Evolutionary conservation across 2,113 vertebrate genomes (phyloP).

Genomic region (Bagarius yarrelli): DNA sequence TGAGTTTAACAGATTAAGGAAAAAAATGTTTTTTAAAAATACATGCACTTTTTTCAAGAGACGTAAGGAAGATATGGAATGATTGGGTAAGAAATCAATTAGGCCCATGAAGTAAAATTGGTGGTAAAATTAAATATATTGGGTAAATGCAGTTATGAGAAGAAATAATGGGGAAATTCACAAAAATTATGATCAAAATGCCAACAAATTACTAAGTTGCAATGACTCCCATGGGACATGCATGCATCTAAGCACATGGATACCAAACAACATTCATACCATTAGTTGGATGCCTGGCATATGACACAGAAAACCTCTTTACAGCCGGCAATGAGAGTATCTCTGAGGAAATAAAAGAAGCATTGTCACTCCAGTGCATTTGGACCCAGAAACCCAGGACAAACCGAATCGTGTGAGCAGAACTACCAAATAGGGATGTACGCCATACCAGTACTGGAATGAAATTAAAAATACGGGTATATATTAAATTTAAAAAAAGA

Average conservation of each 20-base stretch:
- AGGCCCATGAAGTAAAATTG: constrained; percentile 2
- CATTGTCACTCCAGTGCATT: constrained; percentile 67
- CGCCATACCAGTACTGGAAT: too few species aligned
- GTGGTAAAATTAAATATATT: constrained; percentile 7
- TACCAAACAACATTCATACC: constrained; percentile 90
- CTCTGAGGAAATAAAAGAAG: constrained; percentile 98
- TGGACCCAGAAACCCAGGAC: background rate
- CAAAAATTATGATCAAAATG: constrained; percentile 12
- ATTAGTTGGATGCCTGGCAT: constrained; percentile 99
- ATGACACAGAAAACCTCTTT: constrained; percentile 99
- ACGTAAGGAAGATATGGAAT: background rate
- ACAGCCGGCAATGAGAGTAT: constrained; percentile 98
- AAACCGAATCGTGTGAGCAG: background rate
- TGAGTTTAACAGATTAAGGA: constrained; percentile 8
- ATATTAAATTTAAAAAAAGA: too few species aligned
- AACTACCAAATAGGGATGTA: background rate
- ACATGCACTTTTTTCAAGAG: constrained; percentile 46
- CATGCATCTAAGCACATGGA: constrained; percentile 63
- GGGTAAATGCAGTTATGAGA: background rate
- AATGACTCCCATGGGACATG: constrained; percentile 67
- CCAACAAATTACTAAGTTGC: constrained; percentile 21
- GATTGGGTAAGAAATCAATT: constrained; percentile 37
- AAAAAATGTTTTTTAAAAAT: constrained; percentile 19
- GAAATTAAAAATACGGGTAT: too few species aligned
- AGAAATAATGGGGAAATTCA: background rate